Percentiles rank a stretch among this genome's conserved stretches.
Evolutionary conservation across 2,797 vertebrate genomes (phyloP).

Genomic region (Cichlasoma orientale): DNA sequence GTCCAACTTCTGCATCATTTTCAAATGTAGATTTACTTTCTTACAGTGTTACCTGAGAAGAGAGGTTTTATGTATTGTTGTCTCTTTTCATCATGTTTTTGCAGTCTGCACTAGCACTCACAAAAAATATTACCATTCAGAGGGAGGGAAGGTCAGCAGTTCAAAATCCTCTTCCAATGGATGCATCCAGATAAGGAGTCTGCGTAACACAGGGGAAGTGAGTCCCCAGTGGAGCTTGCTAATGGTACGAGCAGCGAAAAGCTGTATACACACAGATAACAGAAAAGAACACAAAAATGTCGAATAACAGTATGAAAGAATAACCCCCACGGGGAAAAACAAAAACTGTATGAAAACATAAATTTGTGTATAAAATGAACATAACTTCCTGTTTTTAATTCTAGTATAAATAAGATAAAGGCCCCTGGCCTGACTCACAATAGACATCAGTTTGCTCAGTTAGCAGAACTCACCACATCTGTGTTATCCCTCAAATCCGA

Average conservation of each 20-base stretch:
- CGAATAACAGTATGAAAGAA: not conserved
- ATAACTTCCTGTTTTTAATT: not conserved
- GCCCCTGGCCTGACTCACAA: not conserved
- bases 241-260: constrained; percentile 30
- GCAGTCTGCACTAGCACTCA: constrained; percentile 17
- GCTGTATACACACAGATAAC: constrained; percentile 21
- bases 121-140: constrained; percentile 36
- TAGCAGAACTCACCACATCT: not conserved
- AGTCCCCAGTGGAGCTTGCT: not conserved
- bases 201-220: constrained; percentile 42
- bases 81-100: not conserved
- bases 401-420: not conserved
- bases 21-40: too few species aligned
- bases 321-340: not conserved
- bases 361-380: not conserved
- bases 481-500: not conserved
- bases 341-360: not conserved
- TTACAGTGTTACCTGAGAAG: not conserved
- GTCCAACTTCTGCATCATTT: too few species aligned
- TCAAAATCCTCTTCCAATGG: constrained; percentile 24
- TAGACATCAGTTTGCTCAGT: not conserved
- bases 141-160: constrained; percentile 17
- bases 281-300: not conserved
- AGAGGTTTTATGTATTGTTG: not conserved
- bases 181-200: constrained; percentile 40